Conservation (phyloP, 35 echinoderm and acorn worm species). For the Ophioderma brevispina region DNA sequence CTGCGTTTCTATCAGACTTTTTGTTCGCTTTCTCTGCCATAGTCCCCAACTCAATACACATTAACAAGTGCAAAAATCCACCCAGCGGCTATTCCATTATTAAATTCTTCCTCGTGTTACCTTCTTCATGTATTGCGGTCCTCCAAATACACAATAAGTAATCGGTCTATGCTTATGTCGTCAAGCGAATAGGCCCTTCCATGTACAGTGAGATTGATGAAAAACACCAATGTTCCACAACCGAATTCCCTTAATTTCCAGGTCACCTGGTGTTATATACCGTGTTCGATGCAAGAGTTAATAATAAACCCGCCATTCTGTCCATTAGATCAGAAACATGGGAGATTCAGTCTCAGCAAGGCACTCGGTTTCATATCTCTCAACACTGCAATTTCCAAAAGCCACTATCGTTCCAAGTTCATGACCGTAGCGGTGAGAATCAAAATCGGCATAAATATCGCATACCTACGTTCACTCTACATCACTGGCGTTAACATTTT, state of each 20-base stretch:
- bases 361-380: slow-evolving; percentile 14
- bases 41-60: neutral
- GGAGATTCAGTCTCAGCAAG: neutral
- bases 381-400: neutral
- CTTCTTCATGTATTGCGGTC: neutral
- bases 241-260: neutral
- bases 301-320: neutral
- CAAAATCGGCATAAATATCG: neutral
- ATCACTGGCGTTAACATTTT: too few relatives aligned
- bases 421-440: neutral
- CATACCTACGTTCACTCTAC: neutral
- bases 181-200: neutral
- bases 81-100: neutral
- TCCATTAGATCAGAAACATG: slow-evolving; percentile 3
- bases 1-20: neutral
- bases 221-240: neutral
- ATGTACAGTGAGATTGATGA: neutral
- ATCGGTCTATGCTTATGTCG: slow-evolving; percentile 7
- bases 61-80: slow-evolving; percentile 1
- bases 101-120: neutral
- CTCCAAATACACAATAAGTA: too few relatives aligned
- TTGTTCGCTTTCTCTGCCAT: neutral
- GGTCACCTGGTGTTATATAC: neutral
- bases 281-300: neutral
- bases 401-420: neutral